phyloP scores from a whole-genome alignment of 1,140 invertebrate genomes.

The Carcinoscorpius rotundicauda region DNA sequence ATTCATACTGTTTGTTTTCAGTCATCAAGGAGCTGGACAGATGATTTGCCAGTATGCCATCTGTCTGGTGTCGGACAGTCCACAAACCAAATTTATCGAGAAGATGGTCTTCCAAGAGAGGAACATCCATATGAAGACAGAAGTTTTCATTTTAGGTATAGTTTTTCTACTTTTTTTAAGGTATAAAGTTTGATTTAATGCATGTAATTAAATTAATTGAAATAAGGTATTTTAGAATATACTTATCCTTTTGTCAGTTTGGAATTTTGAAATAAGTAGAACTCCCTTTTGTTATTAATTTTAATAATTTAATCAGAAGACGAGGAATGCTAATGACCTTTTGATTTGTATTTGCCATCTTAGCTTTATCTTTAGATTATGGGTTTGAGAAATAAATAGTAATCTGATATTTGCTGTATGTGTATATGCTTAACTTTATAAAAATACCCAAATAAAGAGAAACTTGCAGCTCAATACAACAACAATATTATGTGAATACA shows the following conservation, averaged over 20 bases:
- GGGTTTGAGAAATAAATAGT: too few relatives aligned
- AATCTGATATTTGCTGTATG: too few relatives aligned
- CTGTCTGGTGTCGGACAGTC: conserved; percentile 61
- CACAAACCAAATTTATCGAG: conserved; percentile 64
- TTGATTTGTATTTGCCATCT: too few relatives aligned
- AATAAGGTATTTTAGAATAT: background rate
- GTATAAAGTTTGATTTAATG: background rate
- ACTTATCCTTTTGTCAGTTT: background rate
- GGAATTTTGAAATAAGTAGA: background rate
- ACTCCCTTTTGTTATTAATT: background rate
- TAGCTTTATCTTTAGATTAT: too few relatives aligned
- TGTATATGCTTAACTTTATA: too few relatives aligned
- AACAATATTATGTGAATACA: too few relatives aligned
- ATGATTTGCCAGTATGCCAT: conserved; percentile 70
- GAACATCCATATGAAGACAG: conserved; percentile 68
- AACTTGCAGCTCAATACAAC: too few relatives aligned
- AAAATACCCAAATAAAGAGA: too few relatives aligned
- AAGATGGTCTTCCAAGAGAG: conserved; percentile 56
- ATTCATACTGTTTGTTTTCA: background rate
- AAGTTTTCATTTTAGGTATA: conserved; percentile 57
- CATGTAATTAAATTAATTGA: too few relatives aligned
- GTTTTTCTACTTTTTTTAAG: background rate
- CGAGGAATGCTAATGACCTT: too few relatives aligned
- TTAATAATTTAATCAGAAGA: background rate
- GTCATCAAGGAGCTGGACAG: conserved; percentile 52